phyloP scores from a whole-genome alignment of 2,888 invertebrate species.

The Gortyna flavago region DNA sequence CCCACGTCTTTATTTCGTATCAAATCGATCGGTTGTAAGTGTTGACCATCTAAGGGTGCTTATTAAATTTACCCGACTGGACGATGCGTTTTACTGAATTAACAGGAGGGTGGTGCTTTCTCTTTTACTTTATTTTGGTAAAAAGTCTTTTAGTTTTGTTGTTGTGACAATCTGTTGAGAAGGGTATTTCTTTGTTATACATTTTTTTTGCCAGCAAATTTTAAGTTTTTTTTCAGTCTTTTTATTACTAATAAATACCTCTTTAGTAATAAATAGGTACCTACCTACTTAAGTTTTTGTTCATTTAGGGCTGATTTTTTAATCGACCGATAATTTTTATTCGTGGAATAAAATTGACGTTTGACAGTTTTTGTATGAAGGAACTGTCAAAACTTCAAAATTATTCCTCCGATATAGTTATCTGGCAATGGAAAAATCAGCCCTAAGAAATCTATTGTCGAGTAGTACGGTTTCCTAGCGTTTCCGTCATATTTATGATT shows the following conservation, averaged over 20 bases:
- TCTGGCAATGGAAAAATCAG: too few relatives aligned
- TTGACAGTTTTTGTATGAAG: too few relatives aligned
- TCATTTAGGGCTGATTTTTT: too few relatives aligned
- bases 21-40: slow-evolving; percentile 75
- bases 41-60: slow-evolving; percentile 74
- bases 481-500: too few relatives aligned
- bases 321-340: too few relatives aligned
- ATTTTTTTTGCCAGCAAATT: background rate
- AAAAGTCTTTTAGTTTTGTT: slow-evolving; percentile 28
- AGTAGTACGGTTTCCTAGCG: too few relatives aligned
- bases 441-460: too few relatives aligned
- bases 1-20: slow-evolving; percentile 66
- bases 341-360: too few relatives aligned
- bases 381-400: too few relatives aligned
- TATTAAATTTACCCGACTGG: slow-evolving; percentile 78
- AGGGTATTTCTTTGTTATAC: background rate
- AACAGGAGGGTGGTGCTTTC: slow-evolving; percentile 19
- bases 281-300: too few relatives aligned
- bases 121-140: slow-evolving; percentile 13
- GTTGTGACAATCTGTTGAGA: background rate
- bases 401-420: too few relatives aligned
- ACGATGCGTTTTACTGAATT: slow-evolving; percentile 63
- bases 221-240: background rate
- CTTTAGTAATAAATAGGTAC: background rate
- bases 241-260: background rate